Percentiles rank a stretch among this genome's conserved stretches.
Evolutionary conservation across 1,140 invertebrate species (phyloP).

Genomic region (Pogonus chalceus): DNA sequence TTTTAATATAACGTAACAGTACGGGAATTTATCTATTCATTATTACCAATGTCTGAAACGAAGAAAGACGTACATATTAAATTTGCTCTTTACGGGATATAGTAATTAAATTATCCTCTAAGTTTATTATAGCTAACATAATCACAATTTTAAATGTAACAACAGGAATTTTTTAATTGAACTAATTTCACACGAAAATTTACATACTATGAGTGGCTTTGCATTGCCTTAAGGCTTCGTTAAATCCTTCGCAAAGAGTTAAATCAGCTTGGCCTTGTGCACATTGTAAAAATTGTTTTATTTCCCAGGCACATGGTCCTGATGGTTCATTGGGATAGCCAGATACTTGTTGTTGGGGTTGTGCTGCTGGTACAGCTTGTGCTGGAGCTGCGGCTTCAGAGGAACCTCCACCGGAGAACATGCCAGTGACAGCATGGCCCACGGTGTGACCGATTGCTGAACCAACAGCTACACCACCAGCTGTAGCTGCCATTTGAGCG

Average conservation of each 20-base stretch:
- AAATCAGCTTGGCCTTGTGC: conserved; percentile 76
- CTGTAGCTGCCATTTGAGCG: conserved; percentile 84
- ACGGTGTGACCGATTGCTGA: conserved; percentile 79
- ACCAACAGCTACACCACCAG: conserved; percentile 80
- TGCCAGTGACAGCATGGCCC: conserved; percentile 73
- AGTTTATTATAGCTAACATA: too few relatives aligned
- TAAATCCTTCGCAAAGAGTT: conserved; percentile 82
- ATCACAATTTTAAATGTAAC: too few relatives aligned
- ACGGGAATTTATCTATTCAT: too few relatives aligned
- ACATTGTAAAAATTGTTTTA: conserved; percentile 82
- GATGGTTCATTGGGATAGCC: conserved; percentile 36
- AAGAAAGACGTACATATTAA: too few relatives aligned
- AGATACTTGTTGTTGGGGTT: conserved; percentile 35
- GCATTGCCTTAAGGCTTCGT: conserved; percentile 86
- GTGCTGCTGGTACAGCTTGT: conserved; percentile 26
- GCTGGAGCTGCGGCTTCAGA: conserved; percentile 39
- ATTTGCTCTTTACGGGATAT: too few relatives aligned
- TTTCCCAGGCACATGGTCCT: conserved; percentile 77
- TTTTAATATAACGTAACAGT: too few relatives aligned
- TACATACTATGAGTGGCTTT: conserved; percentile 41
- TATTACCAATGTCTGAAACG: too few relatives aligned
- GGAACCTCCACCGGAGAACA: conserved; percentile 64
- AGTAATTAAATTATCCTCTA: too few relatives aligned
- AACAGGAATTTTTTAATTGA: too few relatives aligned
- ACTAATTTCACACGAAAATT: too few relatives aligned